Conservation (phyloP, 2,888 invertebrate genomes). For the Acanthosepion esculentum region DNA sequence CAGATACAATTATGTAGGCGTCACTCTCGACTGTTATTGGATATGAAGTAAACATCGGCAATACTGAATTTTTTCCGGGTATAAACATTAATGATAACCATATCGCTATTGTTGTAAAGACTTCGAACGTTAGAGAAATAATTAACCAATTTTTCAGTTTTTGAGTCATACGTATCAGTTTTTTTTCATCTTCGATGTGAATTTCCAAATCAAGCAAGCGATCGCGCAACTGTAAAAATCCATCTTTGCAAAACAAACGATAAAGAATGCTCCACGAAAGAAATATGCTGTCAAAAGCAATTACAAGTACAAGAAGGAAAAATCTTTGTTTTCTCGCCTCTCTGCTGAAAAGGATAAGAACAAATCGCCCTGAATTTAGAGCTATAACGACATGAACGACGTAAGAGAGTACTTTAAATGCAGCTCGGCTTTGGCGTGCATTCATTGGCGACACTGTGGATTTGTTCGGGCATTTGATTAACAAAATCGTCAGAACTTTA, state of each 20-base stretch:
- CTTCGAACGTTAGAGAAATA: not conserved
- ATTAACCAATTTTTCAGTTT: fast-evolving
- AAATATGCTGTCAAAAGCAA: not conserved
- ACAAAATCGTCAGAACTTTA: not conserved
- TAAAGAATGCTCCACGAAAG: not conserved
- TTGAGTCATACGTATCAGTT: not conserved
- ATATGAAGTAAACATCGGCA: not conserved
- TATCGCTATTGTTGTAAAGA: not conserved
- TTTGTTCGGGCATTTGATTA: not conserved
- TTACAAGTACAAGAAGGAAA: not conserved
- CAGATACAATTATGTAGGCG: not conserved
- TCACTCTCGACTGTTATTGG: not conserved
- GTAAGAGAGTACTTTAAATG: not conserved
- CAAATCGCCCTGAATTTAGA: not conserved
- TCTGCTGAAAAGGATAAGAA: not conserved
- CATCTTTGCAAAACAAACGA: not conserved
- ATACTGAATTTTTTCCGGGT: not conserved
- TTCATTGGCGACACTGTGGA: not conserved
- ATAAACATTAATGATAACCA: not conserved
- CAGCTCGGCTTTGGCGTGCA: not conserved
- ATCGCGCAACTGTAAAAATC: not conserved
- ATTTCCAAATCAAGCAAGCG: not conserved
- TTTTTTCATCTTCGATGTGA: not conserved
- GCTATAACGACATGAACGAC: not conserved
- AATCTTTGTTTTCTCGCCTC: not conserved